Evolutionary conservation across 2,113 vertebrate species (phyloP), one percentile per base, ranked within the genome.

Genomic region (Ranitomeya variabilis): DNA sequence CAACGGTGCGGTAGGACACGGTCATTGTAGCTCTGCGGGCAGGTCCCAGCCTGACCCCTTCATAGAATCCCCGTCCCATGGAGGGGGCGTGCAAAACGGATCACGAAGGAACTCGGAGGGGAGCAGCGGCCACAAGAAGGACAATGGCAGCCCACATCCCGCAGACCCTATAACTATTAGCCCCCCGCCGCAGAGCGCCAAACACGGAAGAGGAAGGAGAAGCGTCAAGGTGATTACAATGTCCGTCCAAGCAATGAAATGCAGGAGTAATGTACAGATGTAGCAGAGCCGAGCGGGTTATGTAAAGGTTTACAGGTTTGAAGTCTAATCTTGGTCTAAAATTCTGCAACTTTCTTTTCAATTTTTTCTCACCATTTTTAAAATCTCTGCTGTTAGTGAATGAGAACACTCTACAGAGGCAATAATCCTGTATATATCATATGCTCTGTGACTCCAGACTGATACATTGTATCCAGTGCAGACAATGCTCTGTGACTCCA

Each of bases 171-270:
- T 98, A 91, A 93, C 96, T 90, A 95, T 99, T 95, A 97, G 91
- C 91, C 97, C 97, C 89, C 98, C 98, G 92, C 97, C 97, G 85
- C 97, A 97, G 94, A 99, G 91, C 93, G 92, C 93, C 92, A 99
- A 98, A 93, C 94, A 95, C 13, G 97, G 97, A 96, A 96, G 96
- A 95, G 95, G 96, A 95, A 96, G 96, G 93, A 96, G 96, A 92
- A 95, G 93, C 90, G 92, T 94, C 93, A 98, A 99, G 98, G 97
- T 99, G 97, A 99, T 76, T 37, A 74, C 16, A 8, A 13, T 69
- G 11, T 26, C 8, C 8, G 11, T 67, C 66, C 6, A 11, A 23
- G 21, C 55, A 57, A 57, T 7, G 55, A 57, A 57, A 57, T 57
- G 55, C 55, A 57, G 2, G 10, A 0, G 3, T 71, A 71, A 12